These are phyloP conservation scores for Scaptodrosophila lebanonensis DNA, from an alignment of 1,140 invertebrate genomes.

Conservation along the genomic window DNA sequence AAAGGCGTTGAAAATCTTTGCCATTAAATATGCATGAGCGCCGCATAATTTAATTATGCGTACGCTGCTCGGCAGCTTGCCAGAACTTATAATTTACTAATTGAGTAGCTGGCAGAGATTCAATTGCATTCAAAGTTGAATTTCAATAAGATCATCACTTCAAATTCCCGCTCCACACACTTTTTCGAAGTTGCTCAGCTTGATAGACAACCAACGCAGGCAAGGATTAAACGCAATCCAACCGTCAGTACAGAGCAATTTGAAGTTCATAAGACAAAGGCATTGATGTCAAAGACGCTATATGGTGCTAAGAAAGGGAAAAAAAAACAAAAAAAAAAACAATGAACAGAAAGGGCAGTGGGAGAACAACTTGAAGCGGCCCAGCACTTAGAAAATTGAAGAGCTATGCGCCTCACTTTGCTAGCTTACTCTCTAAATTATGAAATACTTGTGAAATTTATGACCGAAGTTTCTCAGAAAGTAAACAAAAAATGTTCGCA, in stretches of 20 bases:
- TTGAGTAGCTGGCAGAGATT: conserved; percentile 65
- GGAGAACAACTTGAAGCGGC: conserved; percentile 13
- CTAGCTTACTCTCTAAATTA: conserved; percentile 15
- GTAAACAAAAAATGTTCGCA: conserved; percentile 15
- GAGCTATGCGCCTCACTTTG: conserved; percentile 4
- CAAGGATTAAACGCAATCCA: too few species aligned
- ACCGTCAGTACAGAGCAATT: conserved; percentile 21
- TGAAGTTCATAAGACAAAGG: conserved; percentile 57
- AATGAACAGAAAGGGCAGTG: neutral
- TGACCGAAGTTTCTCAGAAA: conserved; percentile 36
- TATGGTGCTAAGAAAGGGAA: conserved; percentile 19
- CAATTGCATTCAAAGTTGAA: conserved; percentile 21
- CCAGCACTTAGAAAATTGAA: conserved; percentile 37
- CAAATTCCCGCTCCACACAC: too few species aligned
- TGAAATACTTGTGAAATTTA: conserved; percentile 57
- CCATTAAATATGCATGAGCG: conserved; percentile 64
- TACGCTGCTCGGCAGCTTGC: conserved; percentile 61
- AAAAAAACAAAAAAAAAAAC: neutral
- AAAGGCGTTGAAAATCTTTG: conserved; percentile 28
- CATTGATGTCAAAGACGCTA: conserved; percentile 42
- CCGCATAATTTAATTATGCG: conserved; percentile 65
- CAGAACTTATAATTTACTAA: conserved; percentile 68
- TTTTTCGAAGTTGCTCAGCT: too few species aligned
- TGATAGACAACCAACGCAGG: too few species aligned
- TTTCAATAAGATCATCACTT: too few species aligned